Base-by-base conservation (phyloP, 64 coral and sea anemone genomes). In the Stichodactyla helianthus region DNA sequence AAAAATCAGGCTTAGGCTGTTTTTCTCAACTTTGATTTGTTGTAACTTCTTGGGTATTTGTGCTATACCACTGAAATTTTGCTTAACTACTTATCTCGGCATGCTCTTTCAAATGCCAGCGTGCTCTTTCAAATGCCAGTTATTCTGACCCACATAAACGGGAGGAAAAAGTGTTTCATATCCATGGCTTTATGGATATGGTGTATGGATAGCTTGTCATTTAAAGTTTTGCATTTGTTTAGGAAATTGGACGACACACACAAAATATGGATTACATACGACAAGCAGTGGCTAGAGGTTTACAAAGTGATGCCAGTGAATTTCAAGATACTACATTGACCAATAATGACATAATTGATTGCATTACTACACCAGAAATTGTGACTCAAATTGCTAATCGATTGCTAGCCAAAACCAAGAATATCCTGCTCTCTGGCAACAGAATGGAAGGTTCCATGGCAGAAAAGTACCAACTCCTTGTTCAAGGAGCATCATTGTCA, bases 311-410 rank as follows among this genome's bases (percentile, higher is more conserved):
- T 25, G 6, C 50, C 5, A n/a, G 50, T 82, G 79, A 51, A 22
- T 22, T 12, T 82, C 54, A 54, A 57, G 5, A 51, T 51, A 11
- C 10, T 74, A 23, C n/a, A 31, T 22, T 82, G 16, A 28, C 51
- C 16, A 35, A 54, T 4, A 82, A 82, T 82, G 52, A 82, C 13
- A 82, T 82, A 9, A 55, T 82, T 23, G 54, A 82, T 82, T 82
- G 79, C 27, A 82, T 82, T 26, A 82, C 79, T 57, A 6, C 79
- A n/a, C 79, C 79, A 11, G 68, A 31, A 35, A 35, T 74, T 27
- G 68, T 74, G 20, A 74, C 25, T 23, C 10, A 27, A 74, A 74
- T 74, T 74, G 22, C 68, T 11, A 74, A 31, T 23, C 68, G 25
- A 11, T 74, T 74, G 68, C 6, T 74, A 23, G 25, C 26, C 27